These are phyloP conservation scores for Fregata magnificens DNA, from an alignment of 2,113 vertebrate genomes.

Conservation along the genomic window DNA sequence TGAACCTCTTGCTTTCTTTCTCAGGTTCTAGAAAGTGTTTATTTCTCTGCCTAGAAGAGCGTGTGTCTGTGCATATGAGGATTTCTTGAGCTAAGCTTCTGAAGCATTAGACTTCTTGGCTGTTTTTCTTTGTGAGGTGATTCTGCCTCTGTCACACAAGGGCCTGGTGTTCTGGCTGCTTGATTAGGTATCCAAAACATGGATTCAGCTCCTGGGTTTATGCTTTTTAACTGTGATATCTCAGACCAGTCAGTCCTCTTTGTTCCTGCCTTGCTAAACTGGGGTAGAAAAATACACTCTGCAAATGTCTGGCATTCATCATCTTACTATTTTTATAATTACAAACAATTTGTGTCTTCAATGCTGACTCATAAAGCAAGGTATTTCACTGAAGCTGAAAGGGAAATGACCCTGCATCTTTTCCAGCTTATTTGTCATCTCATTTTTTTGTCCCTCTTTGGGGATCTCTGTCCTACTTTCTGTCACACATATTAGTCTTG, in stretches of 20 bases:
- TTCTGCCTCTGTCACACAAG: background rate
- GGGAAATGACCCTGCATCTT: conserved; percentile 6
- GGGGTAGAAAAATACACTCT: background rate
- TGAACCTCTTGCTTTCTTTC: background rate
- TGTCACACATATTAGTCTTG: background rate
- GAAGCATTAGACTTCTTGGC: background rate
- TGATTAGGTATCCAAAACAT: background rate
- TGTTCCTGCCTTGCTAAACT: background rate
- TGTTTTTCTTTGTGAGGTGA: background rate
- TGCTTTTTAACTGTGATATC: background rate
- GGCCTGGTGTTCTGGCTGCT: background rate
- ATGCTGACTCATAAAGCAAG: background rate
- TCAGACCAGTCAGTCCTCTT: background rate
- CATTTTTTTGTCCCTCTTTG: background rate
- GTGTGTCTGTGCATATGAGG: background rate
- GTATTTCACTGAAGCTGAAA: background rate
- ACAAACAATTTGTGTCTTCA: background rate
- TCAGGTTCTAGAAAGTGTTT: background rate
- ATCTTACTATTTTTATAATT: background rate
- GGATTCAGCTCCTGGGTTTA: background rate
- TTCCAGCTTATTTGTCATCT: background rate
- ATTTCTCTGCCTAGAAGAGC: background rate
- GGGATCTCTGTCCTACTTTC: conserved; percentile 35
- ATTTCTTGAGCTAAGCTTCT: background rate
- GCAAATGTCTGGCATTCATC: background rate